Base-by-base conservation (phyloP, 2,113 vertebrate species). In the Oostethus manadensis region DNA sequence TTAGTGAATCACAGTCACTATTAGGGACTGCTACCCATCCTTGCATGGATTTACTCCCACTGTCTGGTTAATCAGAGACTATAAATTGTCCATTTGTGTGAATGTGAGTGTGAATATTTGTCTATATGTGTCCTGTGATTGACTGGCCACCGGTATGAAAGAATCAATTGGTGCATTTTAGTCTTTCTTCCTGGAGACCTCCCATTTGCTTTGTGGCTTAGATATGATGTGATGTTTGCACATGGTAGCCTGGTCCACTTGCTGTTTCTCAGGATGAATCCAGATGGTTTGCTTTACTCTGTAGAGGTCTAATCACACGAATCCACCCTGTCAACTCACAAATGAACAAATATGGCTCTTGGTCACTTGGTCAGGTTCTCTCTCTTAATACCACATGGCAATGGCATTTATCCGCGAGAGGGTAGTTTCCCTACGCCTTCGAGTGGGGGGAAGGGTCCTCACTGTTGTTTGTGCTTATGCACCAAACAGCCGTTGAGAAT, bases 281-380 rank as follows among this genome's bases (percentile, higher is more conserved):
- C 48, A 15, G 38, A 33, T 74, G 10, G 17, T 17, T 45, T 29
- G 1, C 11, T 44, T 49, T 50, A 18, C 43, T 59, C n/a, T 20
- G 51, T 49, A 14, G 22, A 43, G 38, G 20, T 64, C 18, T 23
- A 11, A 21, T 14, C 10, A 2, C 26, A 14, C 53, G 20, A 40
- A 68, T 35, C 16, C 10, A 38, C 50, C 45, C 15, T 26, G 45
- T 63, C 68, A 62, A 59, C 40, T 56, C 22, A 13, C 17, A n/a
- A 15, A 50, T 53, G 51, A 45, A 60, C 35, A 45, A 22, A 26
- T 5, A 2, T 16, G 10, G 1, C 51, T 47, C 38, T 17, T 18
- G 35, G 17, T 60, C 33, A 46, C 38, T 17, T 18, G 35, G 17
- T 60, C 33, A 57, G 7, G 23, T 44, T 57, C 38, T 38, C 47